These are phyloP conservation scores for Nemapogon koenigi DNA, from an alignment of 2,888 invertebrate genomes.

Conservation along the genomic window DNA sequence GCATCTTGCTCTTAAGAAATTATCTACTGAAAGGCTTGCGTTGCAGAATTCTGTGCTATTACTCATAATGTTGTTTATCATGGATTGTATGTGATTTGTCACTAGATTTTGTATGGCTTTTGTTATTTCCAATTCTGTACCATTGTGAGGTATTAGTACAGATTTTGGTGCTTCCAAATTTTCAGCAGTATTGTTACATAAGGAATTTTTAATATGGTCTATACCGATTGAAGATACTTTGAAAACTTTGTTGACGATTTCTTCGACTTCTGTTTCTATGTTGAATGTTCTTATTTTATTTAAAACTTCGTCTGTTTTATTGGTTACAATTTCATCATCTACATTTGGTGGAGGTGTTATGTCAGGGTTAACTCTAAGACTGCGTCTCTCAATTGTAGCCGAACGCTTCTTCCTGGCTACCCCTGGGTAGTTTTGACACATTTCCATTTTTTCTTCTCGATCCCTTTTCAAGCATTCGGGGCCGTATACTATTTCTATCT, in stretches of 20 bases:
- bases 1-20: too few species aligned
- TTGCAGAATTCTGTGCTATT: too few species aligned
- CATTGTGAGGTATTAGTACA: too few species aligned
- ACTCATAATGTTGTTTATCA: too few species aligned
- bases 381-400: constrained; percentile 15
- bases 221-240: constrained; percentile 29
- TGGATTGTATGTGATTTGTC: too few species aligned
- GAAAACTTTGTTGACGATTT: constrained; percentile 28
- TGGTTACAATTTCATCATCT: neutral
- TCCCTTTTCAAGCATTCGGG: constrained; percentile 37
- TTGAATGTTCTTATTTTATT: constrained; percentile 24
- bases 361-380: constrained; percentile 37
- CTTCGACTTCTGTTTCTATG: constrained; percentile 27
- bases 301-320: constrained; percentile 10
- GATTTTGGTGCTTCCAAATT: too few species aligned
- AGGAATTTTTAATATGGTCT: constrained; percentile 22
- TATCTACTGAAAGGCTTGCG: too few species aligned
- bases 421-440: constrained; percentile 40
- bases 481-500: constrained; percentile 40
- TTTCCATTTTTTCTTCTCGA: constrained; percentile 36
- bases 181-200: neutral
- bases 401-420: constrained; percentile 27
- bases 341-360: constrained; percentile 35
- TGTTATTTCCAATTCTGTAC: too few species aligned
- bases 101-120: too few species aligned